Conservation (phyloP, 1,140 invertebrate species). For the Cotesia glomerata region DNA sequence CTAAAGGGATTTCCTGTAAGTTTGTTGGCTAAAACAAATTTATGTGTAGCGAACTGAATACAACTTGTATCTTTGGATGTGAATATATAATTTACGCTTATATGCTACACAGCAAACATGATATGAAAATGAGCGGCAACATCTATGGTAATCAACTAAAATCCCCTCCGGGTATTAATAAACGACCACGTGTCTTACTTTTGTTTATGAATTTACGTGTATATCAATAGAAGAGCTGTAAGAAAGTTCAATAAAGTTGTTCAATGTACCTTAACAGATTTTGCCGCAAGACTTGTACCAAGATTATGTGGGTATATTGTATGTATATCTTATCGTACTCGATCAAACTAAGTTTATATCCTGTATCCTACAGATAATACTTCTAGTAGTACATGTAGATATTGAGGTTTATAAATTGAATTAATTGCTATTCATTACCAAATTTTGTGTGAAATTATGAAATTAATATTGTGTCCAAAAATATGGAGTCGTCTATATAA, state of each 20-base stretch:
- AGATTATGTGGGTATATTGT: not conserved
- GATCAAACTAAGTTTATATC: too few species aligned
- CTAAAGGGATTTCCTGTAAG: not conserved
- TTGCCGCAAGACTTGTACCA: not conserved
- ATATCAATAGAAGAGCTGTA: not conserved
- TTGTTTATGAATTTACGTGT: not conserved
- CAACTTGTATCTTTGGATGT: not conserved
- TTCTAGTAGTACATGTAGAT: too few species aligned
- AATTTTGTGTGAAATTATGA: too few species aligned
- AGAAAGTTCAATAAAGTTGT: not conserved
- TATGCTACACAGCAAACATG: not conserved
- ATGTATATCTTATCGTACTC: too few species aligned
- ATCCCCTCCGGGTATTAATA: not conserved
- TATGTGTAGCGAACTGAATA: not conserved
- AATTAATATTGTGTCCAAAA: too few species aligned
- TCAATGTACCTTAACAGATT: not conserved
- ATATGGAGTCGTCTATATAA: too few species aligned
- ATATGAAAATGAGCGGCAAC: not conserved
- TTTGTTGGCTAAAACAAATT: not conserved
- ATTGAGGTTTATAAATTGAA: too few species aligned
- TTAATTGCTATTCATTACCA: too few species aligned
- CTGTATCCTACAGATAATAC: too few species aligned
- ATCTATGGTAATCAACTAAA: not conserved
- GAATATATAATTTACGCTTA: slow-evolving; percentile 7
- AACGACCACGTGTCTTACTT: not conserved